Conservation (phyloP, 53 echinoderm and acorn worm genomes). For the Temnopleurus reevesii region DNA sequence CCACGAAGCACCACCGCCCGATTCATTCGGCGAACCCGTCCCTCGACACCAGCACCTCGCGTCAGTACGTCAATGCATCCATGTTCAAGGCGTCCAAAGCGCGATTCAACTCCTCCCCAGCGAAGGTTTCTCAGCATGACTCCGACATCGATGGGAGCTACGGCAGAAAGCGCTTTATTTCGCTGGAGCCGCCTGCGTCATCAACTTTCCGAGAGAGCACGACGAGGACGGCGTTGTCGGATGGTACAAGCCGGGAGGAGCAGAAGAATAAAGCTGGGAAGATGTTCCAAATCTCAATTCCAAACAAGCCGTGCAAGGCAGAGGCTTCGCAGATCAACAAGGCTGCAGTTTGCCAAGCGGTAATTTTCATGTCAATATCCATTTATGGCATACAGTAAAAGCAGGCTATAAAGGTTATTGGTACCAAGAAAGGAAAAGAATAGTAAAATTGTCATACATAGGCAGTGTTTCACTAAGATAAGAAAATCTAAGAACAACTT, state of each 20-base stretch:
- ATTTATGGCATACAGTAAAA: too few species aligned
- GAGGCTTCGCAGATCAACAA: conserved; percentile 18
- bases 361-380: not conserved
- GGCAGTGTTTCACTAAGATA: too few species aligned
- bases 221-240: not conserved
- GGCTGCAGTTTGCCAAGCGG: conserved; percentile 47
- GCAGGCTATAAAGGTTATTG: too few species aligned
- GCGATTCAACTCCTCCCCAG: conserved; percentile 10
- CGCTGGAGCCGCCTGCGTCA: conserved; percentile 7
- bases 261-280: conserved; percentile 15
- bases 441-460: too few species aligned
- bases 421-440: too few species aligned
- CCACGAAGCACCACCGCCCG: not conserved
- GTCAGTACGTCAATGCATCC: conserved; percentile 23
- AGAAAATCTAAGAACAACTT: too few species aligned
- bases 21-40: not conserved
- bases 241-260: not conserved
- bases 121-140: not conserved
- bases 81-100: conserved; percentile 4
- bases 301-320: conserved; percentile 35
- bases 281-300: conserved; percentile 48
- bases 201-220: not conserved
- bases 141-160: not conserved
- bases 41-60: not conserved
- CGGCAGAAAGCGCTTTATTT: conserved; percentile 16